Conservation (phyloP, 2,888 invertebrate genomes). For the Drosophila engyochracea region DNA sequence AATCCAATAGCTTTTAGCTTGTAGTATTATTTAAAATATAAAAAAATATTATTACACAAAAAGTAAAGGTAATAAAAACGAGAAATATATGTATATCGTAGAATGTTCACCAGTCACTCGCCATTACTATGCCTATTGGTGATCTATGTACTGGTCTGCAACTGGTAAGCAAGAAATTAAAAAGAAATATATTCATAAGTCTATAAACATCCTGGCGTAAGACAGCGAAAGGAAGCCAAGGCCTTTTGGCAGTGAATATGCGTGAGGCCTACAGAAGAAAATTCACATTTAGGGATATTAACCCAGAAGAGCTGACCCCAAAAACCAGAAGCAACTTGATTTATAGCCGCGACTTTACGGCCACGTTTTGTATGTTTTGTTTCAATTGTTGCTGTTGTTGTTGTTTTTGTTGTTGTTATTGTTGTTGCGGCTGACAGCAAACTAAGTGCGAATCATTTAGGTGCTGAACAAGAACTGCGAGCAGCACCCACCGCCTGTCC, state of each 20-base stretch:
- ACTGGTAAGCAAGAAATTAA: conserved; percentile 4
- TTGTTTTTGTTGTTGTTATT: conserved; percentile 13
- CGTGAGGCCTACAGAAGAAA: conserved; percentile 2
- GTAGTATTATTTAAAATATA: background rate
- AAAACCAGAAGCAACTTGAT: conserved; percentile 56
- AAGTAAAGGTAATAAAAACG: background rate
- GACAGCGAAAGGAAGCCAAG: background rate
- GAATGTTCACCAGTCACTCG: background rate
- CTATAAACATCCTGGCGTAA: conserved; percentile 4
- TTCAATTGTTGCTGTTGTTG: conserved; percentile 14
- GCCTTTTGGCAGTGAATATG: background rate
- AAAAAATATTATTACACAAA: background rate
- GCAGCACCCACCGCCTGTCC: conserved; percentile 38
- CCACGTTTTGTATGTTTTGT: conserved; percentile 56
- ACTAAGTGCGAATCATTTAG: conserved; percentile 76
- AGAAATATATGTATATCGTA: background rate
- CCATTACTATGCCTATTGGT: background rate
- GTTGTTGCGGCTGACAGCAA: conserved; percentile 74
- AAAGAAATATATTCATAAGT: conserved; percentile 9
- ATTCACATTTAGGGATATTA: conserved; percentile 51
- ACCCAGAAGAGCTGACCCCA: conserved; percentile 45
- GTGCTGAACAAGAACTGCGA: conserved; percentile 30
- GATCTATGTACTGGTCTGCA: background rate
- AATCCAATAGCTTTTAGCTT: background rate
- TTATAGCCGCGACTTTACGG: conserved; percentile 74